Conservation (phyloP, 92 coral and sea anemone genomes). For the Desmophyllum pertusum region DNA sequence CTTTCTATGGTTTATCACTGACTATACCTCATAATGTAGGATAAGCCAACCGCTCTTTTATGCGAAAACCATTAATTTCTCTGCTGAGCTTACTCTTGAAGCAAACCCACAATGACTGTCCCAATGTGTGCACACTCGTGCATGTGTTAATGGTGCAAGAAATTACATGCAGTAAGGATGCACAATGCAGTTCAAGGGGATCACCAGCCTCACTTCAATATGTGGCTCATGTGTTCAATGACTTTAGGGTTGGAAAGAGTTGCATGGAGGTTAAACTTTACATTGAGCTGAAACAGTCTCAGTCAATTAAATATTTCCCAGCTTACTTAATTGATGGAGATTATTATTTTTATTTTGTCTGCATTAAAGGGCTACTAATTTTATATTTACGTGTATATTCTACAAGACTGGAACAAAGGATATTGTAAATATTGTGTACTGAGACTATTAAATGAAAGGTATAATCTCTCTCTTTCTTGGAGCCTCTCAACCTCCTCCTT, state of each 20-base stretch:
- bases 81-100: background rate
- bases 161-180: conserved; percentile 1
- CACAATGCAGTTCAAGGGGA: conserved; percentile 3
- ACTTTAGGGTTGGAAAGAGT: no score
- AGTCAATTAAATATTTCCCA: conserved; percentile 14
- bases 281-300: background rate
- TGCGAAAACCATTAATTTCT: background rate
- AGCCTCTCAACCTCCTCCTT: conserved; percentile 5
- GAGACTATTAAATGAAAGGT: background rate
- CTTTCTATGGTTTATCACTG: background rate
- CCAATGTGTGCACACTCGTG: background rate
- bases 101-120: conserved; percentile 2
- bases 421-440: conserved; percentile 1
- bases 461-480: background rate
- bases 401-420: no score
- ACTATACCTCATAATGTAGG: background rate
- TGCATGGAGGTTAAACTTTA: conserved; percentile 10
- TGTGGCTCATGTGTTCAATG: conserved; percentile 3
- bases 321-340: conserved; percentile 1
- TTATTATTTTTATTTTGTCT: background rate
- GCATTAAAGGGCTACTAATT: background rate
- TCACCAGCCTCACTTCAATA: background rate
- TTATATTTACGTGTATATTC: no score
- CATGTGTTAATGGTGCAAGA: background rate
- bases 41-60: background rate